A percentile compares a stretch with the other conserved stretches of the same genome.
phyloP scores from a whole-genome alignment of 2,113 vertebrate genomes.

The Varanus komodoensis region DNA sequence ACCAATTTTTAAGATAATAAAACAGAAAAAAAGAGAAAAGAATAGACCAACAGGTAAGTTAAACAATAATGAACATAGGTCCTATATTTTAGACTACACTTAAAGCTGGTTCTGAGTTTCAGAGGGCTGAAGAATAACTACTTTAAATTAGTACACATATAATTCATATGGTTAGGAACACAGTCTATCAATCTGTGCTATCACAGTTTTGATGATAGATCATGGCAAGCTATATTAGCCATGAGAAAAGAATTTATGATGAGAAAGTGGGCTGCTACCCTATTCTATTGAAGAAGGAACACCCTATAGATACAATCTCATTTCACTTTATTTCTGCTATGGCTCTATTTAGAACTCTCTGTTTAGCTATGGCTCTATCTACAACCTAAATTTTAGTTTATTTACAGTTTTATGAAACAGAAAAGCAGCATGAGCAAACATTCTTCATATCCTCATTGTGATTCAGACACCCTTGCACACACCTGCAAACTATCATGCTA shows the following conservation, averaged over 20 bases:
- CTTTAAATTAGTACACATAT: neutral
- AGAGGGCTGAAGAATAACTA: neutral
- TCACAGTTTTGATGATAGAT: neutral
- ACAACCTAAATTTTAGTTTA: neutral
- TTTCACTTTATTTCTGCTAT: neutral
- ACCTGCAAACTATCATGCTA: neutral
- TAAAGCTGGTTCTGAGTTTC: neutral
- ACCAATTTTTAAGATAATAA: neutral
- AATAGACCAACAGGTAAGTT: neutral
- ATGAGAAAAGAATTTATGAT: neutral
- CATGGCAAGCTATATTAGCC: neutral
- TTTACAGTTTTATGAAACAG: neutral
- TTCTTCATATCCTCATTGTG: neutral
- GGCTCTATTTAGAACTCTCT: neutral
- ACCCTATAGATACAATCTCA: neutral
- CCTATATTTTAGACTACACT: neutral
- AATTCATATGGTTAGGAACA: neutral
- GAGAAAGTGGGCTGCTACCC: neutral
- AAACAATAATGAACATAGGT: neutral
- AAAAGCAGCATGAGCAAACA: neutral
- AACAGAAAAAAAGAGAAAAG: neutral
- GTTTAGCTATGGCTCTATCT: neutral
- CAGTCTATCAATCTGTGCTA: too few relatives aligned
- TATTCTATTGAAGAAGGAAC: neutral
- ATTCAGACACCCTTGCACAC: neutral